These are phyloP conservation scores for Lymantria dispar DNA, from an alignment of 2,888 invertebrate genomes.

Conservation along the genomic window DNA sequence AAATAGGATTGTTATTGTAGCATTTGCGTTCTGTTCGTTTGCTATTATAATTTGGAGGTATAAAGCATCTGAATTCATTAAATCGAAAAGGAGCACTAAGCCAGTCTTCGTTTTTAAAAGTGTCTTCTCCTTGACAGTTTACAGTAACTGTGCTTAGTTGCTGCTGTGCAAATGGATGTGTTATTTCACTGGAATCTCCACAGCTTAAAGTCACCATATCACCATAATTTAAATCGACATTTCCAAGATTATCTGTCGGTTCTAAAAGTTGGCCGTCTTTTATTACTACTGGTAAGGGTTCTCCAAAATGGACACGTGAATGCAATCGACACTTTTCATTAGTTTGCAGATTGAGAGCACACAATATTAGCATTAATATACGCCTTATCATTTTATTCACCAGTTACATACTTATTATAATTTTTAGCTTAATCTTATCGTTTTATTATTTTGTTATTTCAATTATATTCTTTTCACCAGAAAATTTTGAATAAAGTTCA, in stretches of 20 bases:
- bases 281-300: slow-evolving; percentile 63
- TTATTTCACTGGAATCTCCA: slow-evolving; percentile 44
- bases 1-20: slow-evolving; percentile 47
- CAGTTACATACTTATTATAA: too few relatives aligned
- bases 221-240: slow-evolving; percentile 52
- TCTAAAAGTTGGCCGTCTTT: slow-evolving; percentile 55
- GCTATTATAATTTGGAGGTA: slow-evolving; percentile 51
- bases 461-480: too few relatives aligned
- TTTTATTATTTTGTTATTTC: too few relatives aligned
- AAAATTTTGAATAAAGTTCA: too few relatives aligned
- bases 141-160: slow-evolving; percentile 45
- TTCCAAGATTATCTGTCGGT: slow-evolving; percentile 56
- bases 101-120: slow-evolving; percentile 61
- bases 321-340: slow-evolving; percentile 54
- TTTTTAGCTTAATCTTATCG: too few relatives aligned
- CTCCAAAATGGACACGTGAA: slow-evolving; percentile 52
- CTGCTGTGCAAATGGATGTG: slow-evolving; percentile 47
- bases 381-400: slow-evolving; percentile 42
- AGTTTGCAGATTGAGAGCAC: slow-evolving; percentile 48
- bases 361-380: slow-evolving; percentile 52
- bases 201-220: slow-evolving; percentile 62
- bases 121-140: slow-evolving; percentile 52
- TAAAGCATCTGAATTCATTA: slow-evolving; percentile 46
- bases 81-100: slow-evolving; percentile 50
- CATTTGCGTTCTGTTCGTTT: slow-evolving; percentile 55